Evolutionary conservation across 2,888 invertebrate species (phyloP), one percentile per base, ranked within the genome.

Genomic region (Buathra laborator): DNA sequence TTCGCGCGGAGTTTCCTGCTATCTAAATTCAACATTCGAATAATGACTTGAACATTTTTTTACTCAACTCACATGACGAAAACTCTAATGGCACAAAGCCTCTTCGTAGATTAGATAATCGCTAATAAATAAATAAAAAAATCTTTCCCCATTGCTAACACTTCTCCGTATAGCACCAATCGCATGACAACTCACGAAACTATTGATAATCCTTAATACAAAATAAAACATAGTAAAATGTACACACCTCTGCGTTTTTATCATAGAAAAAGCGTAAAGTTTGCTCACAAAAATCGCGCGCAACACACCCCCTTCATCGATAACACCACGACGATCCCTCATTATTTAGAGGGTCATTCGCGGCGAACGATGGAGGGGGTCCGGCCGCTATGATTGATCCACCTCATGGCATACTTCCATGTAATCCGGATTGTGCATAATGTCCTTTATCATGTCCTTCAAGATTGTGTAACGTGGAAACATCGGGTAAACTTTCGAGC

Each of bases 371-470:
- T 93, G 93, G 90, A 92, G 93, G 91, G 92, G 92, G 90, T 93
- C 92, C 81, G 92, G 91, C 87, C 92, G 93, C 92, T 93, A 94
- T 93, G 92, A 90, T 89, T 92, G 93, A 86, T 97, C 97, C 93
- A 97, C 96, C 94, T 98, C 98, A 94, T 98, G 98, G 94, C 98
- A 98, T 86, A 98, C 98, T 94, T 98, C 98, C 97, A 98, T 98
- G 95, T 98, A 99, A 94, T 98, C 98, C n/a, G 98, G 98, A 94
- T 98, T 97, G 92, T 98, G 97, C 96, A 98, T 97, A 90, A 98
- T 98, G 92, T 97, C 97, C 95, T 99, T 99, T 92, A 99, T 98
- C 98, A 99, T 98, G 94, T 98, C 98, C 94, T 99, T 99, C 89
- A 99, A 96, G 96, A 99, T 97, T 85, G 98, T 97, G 95, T 99